Evolutionary conservation across 2,113 vertebrate species (phyloP).

Genomic region (Pollimyrus isidori): DNA sequence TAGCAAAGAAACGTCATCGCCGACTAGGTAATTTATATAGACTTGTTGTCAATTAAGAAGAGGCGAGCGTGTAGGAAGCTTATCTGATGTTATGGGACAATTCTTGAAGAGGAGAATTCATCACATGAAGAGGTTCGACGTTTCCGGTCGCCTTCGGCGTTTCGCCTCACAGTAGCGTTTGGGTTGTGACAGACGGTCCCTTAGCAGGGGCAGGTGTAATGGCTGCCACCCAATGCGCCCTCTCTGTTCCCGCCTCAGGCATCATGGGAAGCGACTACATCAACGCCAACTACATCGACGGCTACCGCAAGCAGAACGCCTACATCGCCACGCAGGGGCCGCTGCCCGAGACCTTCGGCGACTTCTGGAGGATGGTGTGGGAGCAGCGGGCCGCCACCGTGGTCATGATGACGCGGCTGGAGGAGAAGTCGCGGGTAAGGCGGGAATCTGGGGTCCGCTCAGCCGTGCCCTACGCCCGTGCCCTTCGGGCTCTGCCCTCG

Average conservation of each 20-base stretch:
- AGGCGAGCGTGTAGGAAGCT: neutral
- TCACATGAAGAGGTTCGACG: neutral
- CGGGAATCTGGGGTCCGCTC: neutral
- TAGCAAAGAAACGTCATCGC: neutral
- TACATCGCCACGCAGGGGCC: constrained; percentile 97
- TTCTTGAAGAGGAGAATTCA: neutral
- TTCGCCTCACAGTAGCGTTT: neutral
- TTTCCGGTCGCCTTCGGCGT: neutral
- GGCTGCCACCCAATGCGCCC: neutral
- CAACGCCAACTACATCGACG: constrained; percentile 95
- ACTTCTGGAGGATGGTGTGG: constrained; percentile 99
- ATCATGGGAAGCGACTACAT: constrained; percentile 94
- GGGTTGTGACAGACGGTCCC: neutral
- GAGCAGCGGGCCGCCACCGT: constrained; percentile 89
- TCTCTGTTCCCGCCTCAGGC: constrained; percentile 52
- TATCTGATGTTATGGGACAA: neutral
- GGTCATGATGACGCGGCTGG: constrained; percentile 97
- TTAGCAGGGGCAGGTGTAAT: neutral
- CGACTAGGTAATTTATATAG: neutral
- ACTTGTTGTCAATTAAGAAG: neutral
- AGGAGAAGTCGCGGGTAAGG: constrained; percentile 85
- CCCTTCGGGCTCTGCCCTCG: neutral
- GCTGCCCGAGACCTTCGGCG: constrained; percentile 86
- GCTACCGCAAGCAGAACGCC: constrained; percentile 94
- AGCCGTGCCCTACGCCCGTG: neutral